Evolutionary conservation across 2,797 vertebrate genomes (phyloP).

Genomic region (Muscicapa striata): DNA sequence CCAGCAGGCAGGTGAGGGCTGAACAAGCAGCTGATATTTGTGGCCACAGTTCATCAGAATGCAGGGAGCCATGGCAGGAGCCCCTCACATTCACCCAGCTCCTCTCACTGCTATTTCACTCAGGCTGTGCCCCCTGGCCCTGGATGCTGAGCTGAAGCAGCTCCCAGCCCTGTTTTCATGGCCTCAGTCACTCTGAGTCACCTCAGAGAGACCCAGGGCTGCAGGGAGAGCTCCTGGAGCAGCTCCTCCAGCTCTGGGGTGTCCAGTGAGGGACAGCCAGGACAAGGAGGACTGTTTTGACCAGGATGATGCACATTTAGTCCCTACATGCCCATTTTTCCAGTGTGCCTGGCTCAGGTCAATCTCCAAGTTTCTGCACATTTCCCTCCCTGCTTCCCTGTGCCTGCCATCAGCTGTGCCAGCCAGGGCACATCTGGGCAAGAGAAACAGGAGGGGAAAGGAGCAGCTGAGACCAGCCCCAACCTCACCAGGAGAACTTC

Average conservation of each 20-base stretch:
- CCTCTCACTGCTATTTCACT: background rate
- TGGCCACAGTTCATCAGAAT: background rate
- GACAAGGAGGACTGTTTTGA: accelerated
- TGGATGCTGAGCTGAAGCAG: background rate
- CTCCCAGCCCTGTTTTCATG: background rate
- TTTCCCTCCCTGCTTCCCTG: background rate
- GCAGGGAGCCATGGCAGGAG: background rate
- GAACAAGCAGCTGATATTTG: background rate
- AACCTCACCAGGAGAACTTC: background rate
- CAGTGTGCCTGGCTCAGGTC: background rate
- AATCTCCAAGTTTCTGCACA: background rate
- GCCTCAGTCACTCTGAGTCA: background rate
- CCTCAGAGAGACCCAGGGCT: background rate
- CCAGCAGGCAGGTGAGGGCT: background rate
- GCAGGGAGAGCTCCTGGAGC: background rate
- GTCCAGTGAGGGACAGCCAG: background rate
- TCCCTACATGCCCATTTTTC: background rate
- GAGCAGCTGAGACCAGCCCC: conserved; percentile 40
- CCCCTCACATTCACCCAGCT: background rate
- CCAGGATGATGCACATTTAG: background rate
- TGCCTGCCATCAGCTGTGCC: background rate
- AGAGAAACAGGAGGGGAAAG: background rate
- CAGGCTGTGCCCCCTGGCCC: background rate
- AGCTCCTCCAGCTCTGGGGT: background rate
- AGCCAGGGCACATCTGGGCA: background rate